Evolutionary conservation across 92 coral and sea anemone species (phyloP), one percentile per base, ranked within the genome.

Genomic region (Porites cylindrica): DNA sequence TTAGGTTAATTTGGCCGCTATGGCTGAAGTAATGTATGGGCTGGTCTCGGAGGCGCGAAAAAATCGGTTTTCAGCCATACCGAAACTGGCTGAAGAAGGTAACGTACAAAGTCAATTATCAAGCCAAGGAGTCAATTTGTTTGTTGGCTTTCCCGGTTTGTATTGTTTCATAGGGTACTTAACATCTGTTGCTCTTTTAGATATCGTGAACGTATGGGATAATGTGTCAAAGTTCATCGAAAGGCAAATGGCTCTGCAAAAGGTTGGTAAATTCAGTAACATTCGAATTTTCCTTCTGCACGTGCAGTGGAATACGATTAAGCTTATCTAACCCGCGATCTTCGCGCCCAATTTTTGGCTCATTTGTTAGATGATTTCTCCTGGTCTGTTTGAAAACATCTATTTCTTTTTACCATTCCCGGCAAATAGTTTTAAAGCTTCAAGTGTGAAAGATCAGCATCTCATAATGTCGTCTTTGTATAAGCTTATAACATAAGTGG

Each of bases 201-300:
- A 96, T 92, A 93, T 96, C 64, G 99, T 95, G n/a, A 93, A 83
- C 80, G 99, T 96, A 8, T 96, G 99, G 99, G 98, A 96, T 64
- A 92, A 82, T 75, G 96, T 96, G 2, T 96, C 99, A 9, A 94
- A 88, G 72, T 95, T 83, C 83, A 91, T 96, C 75, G 93, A 89
- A 74, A 96, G 80, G 59, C 99, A 96, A 89, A 96, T 96, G 99
- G 87, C 76, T 26, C 93, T 88, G 85, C 99, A 95, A 81, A 96
- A 96, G 96, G 99, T 95, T 51, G 65, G 93, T 51, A 24, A 38
- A 21, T 59, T 51, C 66, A 1, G 38, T 10, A 47, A 8, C 67
- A 51, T 75, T 51, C 23, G 10, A 52, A 60, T 19, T 56, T 54
- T 74, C 71, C 78, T 53, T 63, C 1, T 53, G 94, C 92, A 88